Evolutionary conservation across 2,797 vertebrate genomes (phyloP).

Genomic region (Distichodus sexfasciatus): DNA sequence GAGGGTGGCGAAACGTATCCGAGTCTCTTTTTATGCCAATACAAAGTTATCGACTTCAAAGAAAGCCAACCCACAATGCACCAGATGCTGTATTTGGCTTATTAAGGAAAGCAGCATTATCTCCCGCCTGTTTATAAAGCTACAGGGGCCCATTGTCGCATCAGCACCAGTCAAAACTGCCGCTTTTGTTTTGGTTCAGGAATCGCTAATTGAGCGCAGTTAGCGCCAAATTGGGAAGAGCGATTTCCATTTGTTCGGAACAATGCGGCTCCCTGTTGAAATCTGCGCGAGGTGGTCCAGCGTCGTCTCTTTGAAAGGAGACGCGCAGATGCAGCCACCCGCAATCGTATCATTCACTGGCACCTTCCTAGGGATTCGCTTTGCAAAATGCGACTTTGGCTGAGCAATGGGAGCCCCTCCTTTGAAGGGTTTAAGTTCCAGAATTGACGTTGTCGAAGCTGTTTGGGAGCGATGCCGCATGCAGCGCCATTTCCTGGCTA

Average conservation of each 20-base stretch:
- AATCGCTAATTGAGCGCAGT: constrained; percentile 28
- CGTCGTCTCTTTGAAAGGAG: constrained; percentile 24
- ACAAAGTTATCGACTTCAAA: constrained; percentile 26
- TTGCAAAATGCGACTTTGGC: not conserved
- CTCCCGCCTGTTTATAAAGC: constrained; percentile 10
- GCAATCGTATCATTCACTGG: not conserved
- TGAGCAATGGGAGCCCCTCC: not conserved
- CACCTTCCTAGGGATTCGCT: not conserved
- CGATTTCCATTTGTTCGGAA: constrained; percentile 29
- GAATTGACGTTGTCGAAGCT: not conserved
- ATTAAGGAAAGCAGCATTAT: not conserved
- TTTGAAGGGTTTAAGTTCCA: constrained; percentile 3
- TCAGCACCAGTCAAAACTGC: constrained; percentile 21
- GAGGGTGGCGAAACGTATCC: not conserved
- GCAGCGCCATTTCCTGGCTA: not conserved
- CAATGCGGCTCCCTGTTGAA: constrained; percentile 32
- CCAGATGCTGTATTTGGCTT: constrained; percentile 37
- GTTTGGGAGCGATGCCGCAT: not conserved
- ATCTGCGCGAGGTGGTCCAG: constrained; percentile 40
- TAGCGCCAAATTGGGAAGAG: constrained; percentile 21
- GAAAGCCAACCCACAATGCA: constrained; percentile 14
- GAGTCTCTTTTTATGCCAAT: constrained; percentile 33
- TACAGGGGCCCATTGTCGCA: constrained; percentile 7
- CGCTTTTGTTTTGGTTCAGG: constrained; percentile 33
- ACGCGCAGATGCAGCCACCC: not conserved